Evolutionary conservation across 2,113 vertebrate species (phyloP).

Genomic region (Gallinago undulata): DNA sequence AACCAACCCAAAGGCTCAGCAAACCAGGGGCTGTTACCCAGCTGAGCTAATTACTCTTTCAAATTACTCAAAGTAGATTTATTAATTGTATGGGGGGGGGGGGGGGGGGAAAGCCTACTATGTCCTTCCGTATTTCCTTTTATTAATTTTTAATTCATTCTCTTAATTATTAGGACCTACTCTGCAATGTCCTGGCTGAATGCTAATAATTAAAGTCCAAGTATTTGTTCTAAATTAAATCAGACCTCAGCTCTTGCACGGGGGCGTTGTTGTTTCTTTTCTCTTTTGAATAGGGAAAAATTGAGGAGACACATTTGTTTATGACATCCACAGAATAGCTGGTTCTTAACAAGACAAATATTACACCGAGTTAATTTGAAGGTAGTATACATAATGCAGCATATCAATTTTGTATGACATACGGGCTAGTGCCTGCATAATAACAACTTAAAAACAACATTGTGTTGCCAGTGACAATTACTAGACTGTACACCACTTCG

Average conservation of each 20-base stretch:
- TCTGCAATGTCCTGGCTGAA: neutral
- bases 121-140: neutral
- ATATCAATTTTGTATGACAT: neutral
- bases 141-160: neutral
- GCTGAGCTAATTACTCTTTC: neutral
- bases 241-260: neutral
- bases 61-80: neutral
- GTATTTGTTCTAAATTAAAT: neutral
- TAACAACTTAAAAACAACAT: neutral
- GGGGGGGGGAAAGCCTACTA: neutral
- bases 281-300: neutral
- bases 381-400: slow-evolving; percentile 4
- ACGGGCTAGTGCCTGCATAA: neutral
- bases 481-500: neutral
- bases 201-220: neutral
- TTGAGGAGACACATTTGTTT: neutral
- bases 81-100: neutral
- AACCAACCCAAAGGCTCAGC: neutral
- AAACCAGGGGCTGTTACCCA: neutral
- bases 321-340: neutral
- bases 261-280: neutral
- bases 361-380: slow-evolving; percentile 27
- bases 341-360: slow-evolving; percentile 29
- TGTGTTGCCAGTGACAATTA: slow-evolving; percentile 10
- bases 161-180: neutral